Percentiles rank a stretch among this genome's conserved stretches.
Evolutionary conservation across 2,888 invertebrate genomes (phyloP).

Genomic region (Andrena bucephala): DNA sequence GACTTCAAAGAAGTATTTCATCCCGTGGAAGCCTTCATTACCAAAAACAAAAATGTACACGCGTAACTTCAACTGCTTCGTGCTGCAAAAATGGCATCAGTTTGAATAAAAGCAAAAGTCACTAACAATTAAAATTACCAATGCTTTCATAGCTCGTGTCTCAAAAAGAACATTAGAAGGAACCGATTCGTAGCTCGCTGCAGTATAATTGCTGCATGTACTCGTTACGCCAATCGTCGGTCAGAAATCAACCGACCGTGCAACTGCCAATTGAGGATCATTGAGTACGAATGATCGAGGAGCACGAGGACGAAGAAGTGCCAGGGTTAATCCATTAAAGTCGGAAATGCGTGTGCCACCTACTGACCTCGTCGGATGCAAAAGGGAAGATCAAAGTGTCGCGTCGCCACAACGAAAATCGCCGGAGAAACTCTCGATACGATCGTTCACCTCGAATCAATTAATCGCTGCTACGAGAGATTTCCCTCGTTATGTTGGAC

Average conservation of each 20-base stretch:
- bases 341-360: conserved; percentile 10
- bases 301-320: conserved; percentile 22
- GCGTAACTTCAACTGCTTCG: too few relatives aligned
- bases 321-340: conserved; percentile 56
- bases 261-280: conserved; percentile 46
- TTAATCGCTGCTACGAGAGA: conserved; percentile 27
- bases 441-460: conserved; percentile 1
- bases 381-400: neutral
- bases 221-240: conserved; percentile 55
- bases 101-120: too few relatives aligned
- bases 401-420: neutral
- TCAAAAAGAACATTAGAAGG: conserved; percentile 33
- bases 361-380: conserved; percentile 6
- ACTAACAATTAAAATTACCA: too few relatives aligned
- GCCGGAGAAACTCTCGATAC: neutral
- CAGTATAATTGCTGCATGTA: conserved; percentile 49
- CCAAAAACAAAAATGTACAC: too few relatives aligned
- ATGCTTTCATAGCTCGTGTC: neutral
- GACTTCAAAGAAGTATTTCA: too few relatives aligned
- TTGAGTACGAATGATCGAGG: conserved; percentile 45
- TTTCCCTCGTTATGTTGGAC: conserved; percentile 31
- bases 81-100: too few relatives aligned
- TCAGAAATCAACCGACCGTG: conserved; percentile 55
- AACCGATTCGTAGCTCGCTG: conserved; percentile 31
- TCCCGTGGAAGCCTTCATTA: too few relatives aligned